Conservation (phyloP, 2,888 invertebrate species). For the Chloromyia formosa region DNA sequence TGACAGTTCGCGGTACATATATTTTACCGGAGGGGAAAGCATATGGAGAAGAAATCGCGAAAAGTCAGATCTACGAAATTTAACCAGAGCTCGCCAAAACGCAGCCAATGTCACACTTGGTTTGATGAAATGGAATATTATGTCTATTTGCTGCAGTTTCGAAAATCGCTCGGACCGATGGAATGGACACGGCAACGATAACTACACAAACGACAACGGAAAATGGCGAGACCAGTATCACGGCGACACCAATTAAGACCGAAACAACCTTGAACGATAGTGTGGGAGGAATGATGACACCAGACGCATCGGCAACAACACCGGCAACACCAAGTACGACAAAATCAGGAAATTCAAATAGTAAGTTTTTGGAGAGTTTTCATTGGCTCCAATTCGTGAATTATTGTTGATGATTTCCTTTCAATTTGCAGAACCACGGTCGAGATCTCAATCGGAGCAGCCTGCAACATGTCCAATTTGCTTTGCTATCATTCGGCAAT, state of each 20-base stretch:
- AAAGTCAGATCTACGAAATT: too few relatives aligned
- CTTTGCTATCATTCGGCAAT: conserved; percentile 69
- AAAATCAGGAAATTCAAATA: conserved; percentile 42
- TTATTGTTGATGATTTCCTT: too few relatives aligned
- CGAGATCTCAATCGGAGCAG: conserved; percentile 70
- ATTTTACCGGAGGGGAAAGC: too few relatives aligned
- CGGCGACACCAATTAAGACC: conserved; percentile 57
- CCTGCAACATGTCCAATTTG: conserved; percentile 71
- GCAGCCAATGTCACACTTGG: too few relatives aligned
- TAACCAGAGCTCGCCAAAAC: too few relatives aligned
- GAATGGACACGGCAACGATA: conserved; percentile 59
- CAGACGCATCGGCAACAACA: conserved; percentile 51
- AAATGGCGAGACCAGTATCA: conserved; percentile 53
- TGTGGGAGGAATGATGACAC: conserved; percentile 1
- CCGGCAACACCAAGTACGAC: conserved; percentile 51
- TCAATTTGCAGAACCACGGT: conserved; percentile 63
- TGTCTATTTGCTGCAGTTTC: conserved; percentile 55
- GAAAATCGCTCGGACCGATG: conserved; percentile 61
- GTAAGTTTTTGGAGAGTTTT: conserved; percentile 17
- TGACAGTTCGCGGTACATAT: too few relatives aligned
- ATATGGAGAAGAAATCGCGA: too few relatives aligned
- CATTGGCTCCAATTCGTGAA: too few relatives aligned
- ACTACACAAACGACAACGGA: conserved; percentile 49
- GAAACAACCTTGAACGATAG: conserved; percentile 8
- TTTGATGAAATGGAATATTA: too few relatives aligned